These are phyloP conservation scores for Tipula unca DNA, from an alignment of 2,888 invertebrate species.

Conservation along the genomic window DNA sequence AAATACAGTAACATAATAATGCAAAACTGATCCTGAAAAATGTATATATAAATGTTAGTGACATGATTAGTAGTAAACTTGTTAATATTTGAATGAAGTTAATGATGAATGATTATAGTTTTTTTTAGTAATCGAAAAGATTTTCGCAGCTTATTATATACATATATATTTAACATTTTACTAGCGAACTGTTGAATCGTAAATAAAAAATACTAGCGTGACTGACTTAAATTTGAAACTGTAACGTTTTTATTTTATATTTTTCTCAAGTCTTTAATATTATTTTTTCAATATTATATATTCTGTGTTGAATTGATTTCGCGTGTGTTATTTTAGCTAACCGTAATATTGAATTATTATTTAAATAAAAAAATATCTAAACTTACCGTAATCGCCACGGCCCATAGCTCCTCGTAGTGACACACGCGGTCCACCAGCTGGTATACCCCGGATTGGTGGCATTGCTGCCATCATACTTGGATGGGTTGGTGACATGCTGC, in stretches of 20 bases:
- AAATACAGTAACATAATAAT: not conserved
- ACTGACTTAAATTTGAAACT: conserved; percentile 9
- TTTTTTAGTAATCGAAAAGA: not conserved
- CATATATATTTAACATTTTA: conserved; percentile 14
- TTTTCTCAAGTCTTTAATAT: not conserved
- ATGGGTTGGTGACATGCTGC: conserved; percentile 58
- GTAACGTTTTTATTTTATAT: not conserved
- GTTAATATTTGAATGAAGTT: conserved; percentile 17
- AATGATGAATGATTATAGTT: not conserved
- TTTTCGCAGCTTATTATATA: not conserved
- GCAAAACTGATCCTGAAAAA: conserved; percentile 22
- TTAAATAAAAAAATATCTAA: conserved; percentile 21
- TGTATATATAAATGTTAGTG: conserved; percentile 24
- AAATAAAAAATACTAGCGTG: conserved; percentile 2
- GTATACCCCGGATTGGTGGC: conserved; percentile 54
- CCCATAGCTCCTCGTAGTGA: conserved; percentile 57
- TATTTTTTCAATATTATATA: not conserved
- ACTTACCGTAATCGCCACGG: conserved; percentile 87
- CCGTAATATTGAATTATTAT: conserved; percentile 16
- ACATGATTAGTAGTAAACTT: conserved; percentile 19
- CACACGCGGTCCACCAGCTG: conserved; percentile 42
- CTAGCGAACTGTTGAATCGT: conserved; percentile 14
- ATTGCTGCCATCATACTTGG: conserved; percentile 61
- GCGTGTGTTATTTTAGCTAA: not conserved
- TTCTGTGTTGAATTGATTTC: not conserved